Evolutionary conservation across 2,797 vertebrate species (phyloP).

Genomic region (Coilia nasus): DNA sequence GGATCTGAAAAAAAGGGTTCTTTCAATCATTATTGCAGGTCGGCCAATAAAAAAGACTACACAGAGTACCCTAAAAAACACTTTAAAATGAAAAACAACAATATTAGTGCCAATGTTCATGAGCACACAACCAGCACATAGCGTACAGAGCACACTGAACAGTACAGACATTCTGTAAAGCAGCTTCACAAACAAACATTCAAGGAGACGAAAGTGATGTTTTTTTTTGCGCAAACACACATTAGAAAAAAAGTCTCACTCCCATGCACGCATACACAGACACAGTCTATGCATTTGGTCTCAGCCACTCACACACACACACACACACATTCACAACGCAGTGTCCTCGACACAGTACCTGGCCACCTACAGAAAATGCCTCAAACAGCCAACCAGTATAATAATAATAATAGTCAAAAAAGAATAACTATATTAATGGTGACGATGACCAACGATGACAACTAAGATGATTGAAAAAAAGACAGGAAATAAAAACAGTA

Average conservation of each 20-base stretch:
- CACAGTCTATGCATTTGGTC: slow-evolving; percentile 45
- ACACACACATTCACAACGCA: slow-evolving; percentile 60
- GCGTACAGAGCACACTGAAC: slow-evolving; percentile 76
- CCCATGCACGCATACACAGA: slow-evolving; percentile 69
- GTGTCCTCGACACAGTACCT: slow-evolving; percentile 58
- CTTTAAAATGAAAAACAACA: slow-evolving; percentile 72
- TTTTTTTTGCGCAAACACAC: slow-evolving; percentile 59
- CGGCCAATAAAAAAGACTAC: slow-evolving; percentile 72
- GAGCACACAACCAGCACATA: slow-evolving; percentile 75
- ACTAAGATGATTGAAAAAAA: slow-evolving; percentile 73
- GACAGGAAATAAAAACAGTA: slow-evolving; percentile 76
- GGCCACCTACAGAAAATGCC: slow-evolving; percentile 57
- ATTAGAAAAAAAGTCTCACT: slow-evolving; percentile 69
- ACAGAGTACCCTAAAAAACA: slow-evolving; percentile 29
- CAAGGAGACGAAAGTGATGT: slow-evolving; percentile 58
- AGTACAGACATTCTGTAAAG: slow-evolving; percentile 77
- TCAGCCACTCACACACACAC: slow-evolving; percentile 58
- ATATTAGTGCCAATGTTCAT: slow-evolving; percentile 79
- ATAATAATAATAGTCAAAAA: slow-evolving; percentile 66
- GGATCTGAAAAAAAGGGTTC: slow-evolving; percentile 74
- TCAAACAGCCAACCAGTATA: slow-evolving; percentile 74
- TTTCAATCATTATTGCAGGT: slow-evolving; percentile 80
- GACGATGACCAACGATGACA: slow-evolving; percentile 72
- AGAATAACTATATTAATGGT: slow-evolving; percentile 35
- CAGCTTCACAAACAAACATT: slow-evolving; percentile 72